Base-by-base conservation (phyloP, 35 echinoderm and acorn worm genomes). In the Holothuria glaberrima region DNA sequence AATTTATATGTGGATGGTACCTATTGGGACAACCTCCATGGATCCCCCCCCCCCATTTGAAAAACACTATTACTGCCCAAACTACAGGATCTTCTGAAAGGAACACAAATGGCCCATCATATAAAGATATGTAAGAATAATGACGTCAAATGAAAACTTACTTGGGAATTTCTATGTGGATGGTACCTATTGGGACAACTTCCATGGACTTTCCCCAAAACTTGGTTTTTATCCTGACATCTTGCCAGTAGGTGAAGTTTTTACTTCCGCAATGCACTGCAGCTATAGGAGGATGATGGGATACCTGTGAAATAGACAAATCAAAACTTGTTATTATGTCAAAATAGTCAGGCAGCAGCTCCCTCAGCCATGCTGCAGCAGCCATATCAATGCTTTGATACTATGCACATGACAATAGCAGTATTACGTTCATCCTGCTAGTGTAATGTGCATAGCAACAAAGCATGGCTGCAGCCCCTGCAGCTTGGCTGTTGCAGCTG, bases 181-280 rank as follows among this genome's bases (percentile, higher is more conserved):
- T 88, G 5, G 82, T 94, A 20, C 97, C 97, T 25, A 88, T 82
- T 25, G 96, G 97, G 16, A 95, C 90, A 38, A 99, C 83, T 74
- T 99, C 97, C 97, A 99, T 98, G 9, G 97, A 99, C 87, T 99
- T 99, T 33, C 97, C 97, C 97, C 97, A 99, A 85, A 99, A 99
- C 73, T 99, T 99, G 27, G 97, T 99, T 88, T 99, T 99, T 30
- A 99, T 99, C 41, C 97, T 89, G 5, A 93, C 91, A 36, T 99
- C 97, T 48, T 99, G 97, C 60, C 91, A 86, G 76, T 95, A 94
- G 21, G 88, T 90, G 72, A 95, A 99, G 58, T 99, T 93, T 62
- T 99, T 94, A 27, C 93, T 95, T 63, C 88, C 83, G 34, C 97
- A 95, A 59, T 95, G 93, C 25, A 91, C 88, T 13, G 94, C 93